Evolutionary conservation across 2,113 vertebrate species (phyloP).

Genomic region (Tyto alba): DNA sequence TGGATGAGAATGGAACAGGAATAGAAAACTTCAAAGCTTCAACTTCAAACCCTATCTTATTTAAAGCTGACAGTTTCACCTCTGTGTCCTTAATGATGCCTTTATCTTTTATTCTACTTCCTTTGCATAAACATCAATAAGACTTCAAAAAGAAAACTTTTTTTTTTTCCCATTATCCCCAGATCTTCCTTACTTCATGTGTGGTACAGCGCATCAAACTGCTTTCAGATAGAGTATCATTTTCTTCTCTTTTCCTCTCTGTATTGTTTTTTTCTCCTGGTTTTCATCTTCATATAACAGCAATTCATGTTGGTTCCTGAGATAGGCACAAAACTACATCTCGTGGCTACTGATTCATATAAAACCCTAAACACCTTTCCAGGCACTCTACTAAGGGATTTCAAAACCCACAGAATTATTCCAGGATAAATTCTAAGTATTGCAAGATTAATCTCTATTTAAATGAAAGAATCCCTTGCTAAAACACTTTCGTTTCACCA

Average conservation of each 20-base stretch:
- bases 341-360: not conserved
- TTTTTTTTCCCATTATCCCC: not conserved
- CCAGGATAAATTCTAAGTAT: not conserved
- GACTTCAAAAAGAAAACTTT: not conserved
- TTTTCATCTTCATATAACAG: not conserved
- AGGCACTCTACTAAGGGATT: not conserved
- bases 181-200: not conserved
- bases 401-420: not conserved
- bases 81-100: not conserved
- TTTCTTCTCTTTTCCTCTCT: not conserved
- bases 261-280: not conserved
- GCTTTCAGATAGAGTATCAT: not conserved
- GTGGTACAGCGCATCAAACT: not conserved
- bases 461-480: not conserved
- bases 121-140: not conserved
- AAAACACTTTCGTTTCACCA: not conserved
- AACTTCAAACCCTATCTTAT: not conserved
- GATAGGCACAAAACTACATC: not conserved
- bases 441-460: not conserved
- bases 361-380: not conserved
- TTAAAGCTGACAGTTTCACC: not conserved
- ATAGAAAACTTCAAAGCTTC: not conserved
- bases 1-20: not conserved
- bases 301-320: not conserved
- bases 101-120: not conserved